phyloP scores from a whole-genome alignment of 2,888 invertebrate species.

The Drosophila mayaguana region DNA sequence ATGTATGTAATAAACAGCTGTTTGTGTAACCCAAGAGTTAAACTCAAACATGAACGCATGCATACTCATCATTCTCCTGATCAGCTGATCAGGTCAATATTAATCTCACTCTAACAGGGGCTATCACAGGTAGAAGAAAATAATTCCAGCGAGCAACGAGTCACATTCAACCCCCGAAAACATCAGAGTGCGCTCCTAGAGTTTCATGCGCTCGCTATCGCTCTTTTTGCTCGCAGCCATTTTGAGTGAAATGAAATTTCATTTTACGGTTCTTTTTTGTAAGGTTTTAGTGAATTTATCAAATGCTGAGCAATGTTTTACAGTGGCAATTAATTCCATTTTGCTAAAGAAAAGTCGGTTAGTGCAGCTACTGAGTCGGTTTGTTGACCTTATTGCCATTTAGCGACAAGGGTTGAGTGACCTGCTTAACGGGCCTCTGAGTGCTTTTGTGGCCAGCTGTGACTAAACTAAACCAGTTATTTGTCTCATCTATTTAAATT shows the following conservation, averaged over 20 bases:
- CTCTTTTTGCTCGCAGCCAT: slow-evolving; percentile 42
- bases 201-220: slow-evolving; percentile 7
- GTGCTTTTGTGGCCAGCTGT: slow-evolving; percentile 22
- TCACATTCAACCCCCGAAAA: slow-evolving; percentile 47
- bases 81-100: slow-evolving; percentile 69
- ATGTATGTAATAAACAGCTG: slow-evolving; percentile 42
- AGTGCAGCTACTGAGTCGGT: slow-evolving; percentile 40
- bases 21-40: slow-evolving; percentile 30
- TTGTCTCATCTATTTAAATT: slow-evolving; percentile 4
- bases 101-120: slow-evolving; percentile 41
- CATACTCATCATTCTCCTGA: slow-evolving; percentile 38
- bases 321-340: neutral
- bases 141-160: slow-evolving; percentile 22
- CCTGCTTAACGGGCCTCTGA: slow-evolving; percentile 53
- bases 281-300: neutral
- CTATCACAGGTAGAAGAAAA: slow-evolving; percentile 45
- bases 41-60: slow-evolving; percentile 6
- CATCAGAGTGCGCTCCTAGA: slow-evolving; percentile 11
- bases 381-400: slow-evolving; percentile 77
- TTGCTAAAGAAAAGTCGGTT: neutral
- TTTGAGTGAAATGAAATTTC: slow-evolving; percentile 60
- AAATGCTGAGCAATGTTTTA: neutral
- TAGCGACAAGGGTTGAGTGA: slow-evolving; percentile 70
- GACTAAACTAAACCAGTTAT: neutral
- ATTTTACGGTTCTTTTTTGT: neutral